Base-by-base conservation (phyloP, 2,797 vertebrate species). In the Otus scops region DNA sequence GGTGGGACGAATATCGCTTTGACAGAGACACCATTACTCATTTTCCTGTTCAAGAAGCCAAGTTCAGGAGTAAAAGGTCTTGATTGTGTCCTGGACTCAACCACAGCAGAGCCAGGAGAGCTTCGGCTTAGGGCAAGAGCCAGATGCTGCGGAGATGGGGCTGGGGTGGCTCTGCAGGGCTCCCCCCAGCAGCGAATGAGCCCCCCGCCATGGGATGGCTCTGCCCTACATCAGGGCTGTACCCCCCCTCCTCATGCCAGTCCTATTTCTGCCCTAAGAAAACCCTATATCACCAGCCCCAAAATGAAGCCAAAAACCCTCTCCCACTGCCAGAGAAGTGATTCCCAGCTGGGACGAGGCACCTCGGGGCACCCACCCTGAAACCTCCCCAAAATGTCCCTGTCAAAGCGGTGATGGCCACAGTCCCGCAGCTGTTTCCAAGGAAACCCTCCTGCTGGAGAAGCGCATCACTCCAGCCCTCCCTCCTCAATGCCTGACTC, bases 401-500 rank as follows among this genome's bases (percentile, higher is more conserved):
- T 8, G 2, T 54, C n/a, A 2, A 41, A 38, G 11, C 1, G 1
- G 21, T 3, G 41, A 32, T 3, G 18, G 28, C 17, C 9, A 6
- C 11, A 1, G n/a, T 10, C 47, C 43, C 12, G 0, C 5, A 19
- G 1, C 16, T 34, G 32, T 41, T 54, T 19, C 67, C 53, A 22
- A n/a, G 43, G 30, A 23, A 27, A 41, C 32, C 16, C 13, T 79
- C 39, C 47, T 7, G 17, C n/a, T 1, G 3, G 59, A 51, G 64
- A 7, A 69, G 17, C 1, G 1, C 73, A 15, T 2, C 1, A 2
- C 47, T 75, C 53, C 90, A 59, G 86, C 34, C 7, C 77, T 34
- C 20, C 0, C 0, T 24, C n/a, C 23, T 63, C 88, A 4, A 0
- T 2, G 9, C 39, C 61, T 7, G 28, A 1, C 26, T 73, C 43